Percentiles rank a stretch among this genome's conserved stretches.
These are phyloP conservation scores for Seriola quinqueradiata DNA, from an alignment of 2,113 vertebrate species.

Conservation along the genomic window DNA sequence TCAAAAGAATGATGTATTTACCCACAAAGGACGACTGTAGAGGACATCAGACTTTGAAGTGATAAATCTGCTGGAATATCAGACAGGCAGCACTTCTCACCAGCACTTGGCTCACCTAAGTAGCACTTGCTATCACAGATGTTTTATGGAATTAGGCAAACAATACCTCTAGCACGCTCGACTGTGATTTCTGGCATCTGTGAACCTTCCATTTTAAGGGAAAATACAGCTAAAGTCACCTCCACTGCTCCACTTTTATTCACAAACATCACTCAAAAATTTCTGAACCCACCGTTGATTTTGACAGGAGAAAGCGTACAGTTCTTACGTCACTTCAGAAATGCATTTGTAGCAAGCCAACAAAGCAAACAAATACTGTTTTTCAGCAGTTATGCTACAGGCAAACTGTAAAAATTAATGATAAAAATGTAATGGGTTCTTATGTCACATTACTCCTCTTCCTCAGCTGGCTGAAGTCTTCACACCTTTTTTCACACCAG, in stretches of 20 bases:
- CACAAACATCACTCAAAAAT: neutral
- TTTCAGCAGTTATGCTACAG: neutral
- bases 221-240: neutral
- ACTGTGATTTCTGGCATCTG: neutral
- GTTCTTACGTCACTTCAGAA: neutral
- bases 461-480: too few relatives aligned
- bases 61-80: slow-evolving; percentile 42
- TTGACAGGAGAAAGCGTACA: neutral
- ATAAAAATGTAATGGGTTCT: too few relatives aligned
- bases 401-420: too few relatives aligned
- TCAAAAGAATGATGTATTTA: slow-evolving; percentile 23
- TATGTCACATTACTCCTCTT: too few relatives aligned
- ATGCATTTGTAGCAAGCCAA: neutral
- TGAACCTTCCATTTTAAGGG: neutral
- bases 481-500: neutral
- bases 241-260: neutral
- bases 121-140: neutral
- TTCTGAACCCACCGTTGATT: neutral
- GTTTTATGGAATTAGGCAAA: slow-evolving; percentile 20
- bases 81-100: slow-evolving; percentile 32
- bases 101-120: slow-evolving; percentile 16
- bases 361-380: too few relatives aligned
- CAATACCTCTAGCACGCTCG: neutral
- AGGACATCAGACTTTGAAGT: slow-evolving; percentile 16
- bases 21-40: slow-evolving; percentile 11